phyloP scores from a whole-genome alignment of 2,113 vertebrate species.

The Tenrec ecaudatus region DNA sequence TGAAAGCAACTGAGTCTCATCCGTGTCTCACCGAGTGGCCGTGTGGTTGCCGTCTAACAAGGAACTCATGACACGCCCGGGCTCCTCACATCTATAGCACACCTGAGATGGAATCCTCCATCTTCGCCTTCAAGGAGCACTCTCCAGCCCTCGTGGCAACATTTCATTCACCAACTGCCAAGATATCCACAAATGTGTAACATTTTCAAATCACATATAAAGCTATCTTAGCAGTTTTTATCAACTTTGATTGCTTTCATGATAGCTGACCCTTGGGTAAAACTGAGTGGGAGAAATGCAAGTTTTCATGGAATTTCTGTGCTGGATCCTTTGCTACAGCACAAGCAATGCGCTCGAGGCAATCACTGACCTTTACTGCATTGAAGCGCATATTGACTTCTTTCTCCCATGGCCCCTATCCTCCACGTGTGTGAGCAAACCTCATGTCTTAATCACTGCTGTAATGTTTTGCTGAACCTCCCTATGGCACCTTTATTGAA shows the following conservation, averaged over 20 bases:
- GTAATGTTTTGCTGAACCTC: neutral
- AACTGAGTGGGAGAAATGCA: neutral
- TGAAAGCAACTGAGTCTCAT: too few species aligned
- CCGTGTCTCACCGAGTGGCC: too few species aligned
- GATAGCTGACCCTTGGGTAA: neutral
- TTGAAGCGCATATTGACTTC: slow-evolving; percentile 34
- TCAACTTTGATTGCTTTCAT: neutral
- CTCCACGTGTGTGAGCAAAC: slow-evolving; percentile 16
- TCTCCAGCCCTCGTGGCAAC: neutral
- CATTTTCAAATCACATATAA: slow-evolving; percentile 25
- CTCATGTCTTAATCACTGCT: slow-evolving; percentile 26
- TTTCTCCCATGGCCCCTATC: neutral
- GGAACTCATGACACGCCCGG: too few species aligned
- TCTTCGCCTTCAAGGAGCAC: too few species aligned
- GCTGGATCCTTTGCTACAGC: neutral
- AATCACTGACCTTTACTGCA: slow-evolving; percentile 13
- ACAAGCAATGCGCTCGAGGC: neutral
- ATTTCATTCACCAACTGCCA: neutral
- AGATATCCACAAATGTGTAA: neutral
- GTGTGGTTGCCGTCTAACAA: too few species aligned
- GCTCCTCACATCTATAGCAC: too few species aligned
- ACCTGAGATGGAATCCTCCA: too few species aligned
- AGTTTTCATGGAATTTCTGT: neutral
- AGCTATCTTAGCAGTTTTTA: neutral
- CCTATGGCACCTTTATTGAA: neutral